phyloP scores from a whole-genome alignment of 2,888 invertebrate genomes.

The Xanthia togata region DNA sequence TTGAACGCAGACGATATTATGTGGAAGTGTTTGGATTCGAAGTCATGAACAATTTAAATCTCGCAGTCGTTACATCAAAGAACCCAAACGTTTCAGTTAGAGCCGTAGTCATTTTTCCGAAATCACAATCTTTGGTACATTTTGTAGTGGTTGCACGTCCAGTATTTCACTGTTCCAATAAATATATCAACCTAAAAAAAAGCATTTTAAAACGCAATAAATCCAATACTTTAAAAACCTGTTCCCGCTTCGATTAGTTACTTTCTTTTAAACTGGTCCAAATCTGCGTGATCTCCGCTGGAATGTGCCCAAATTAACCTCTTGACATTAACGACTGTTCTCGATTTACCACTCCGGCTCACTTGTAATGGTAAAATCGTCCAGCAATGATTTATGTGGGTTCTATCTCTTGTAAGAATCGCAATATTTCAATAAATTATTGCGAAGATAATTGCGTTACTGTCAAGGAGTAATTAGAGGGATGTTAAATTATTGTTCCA shows the following conservation, averaged over 20 bases:
- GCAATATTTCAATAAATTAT: conserved; percentile 28
- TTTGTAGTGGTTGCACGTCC: neutral
- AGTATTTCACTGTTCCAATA: conserved; percentile 8
- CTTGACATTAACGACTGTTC: conserved; percentile 59
- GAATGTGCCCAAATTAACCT: conserved; percentile 63
- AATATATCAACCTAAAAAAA: conserved; percentile 4
- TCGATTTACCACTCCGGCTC: conserved; percentile 45
- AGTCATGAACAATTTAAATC: neutral
- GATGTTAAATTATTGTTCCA: conserved; percentile 11
- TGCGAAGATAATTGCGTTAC: conserved; percentile 14
- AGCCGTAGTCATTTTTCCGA: neutral
- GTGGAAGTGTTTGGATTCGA: neutral
- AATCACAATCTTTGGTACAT: neutral
- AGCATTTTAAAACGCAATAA: neutral
- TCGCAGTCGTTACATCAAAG: neutral
- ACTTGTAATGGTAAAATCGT: conserved; percentile 51
- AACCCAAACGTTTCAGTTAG: neutral
- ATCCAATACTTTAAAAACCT: neutral
- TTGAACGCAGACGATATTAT: neutral
- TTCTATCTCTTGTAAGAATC: conserved; percentile 33
- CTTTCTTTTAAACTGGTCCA: conserved; percentile 42
- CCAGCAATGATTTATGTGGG: conserved; percentile 23
- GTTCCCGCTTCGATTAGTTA: conserved; percentile 19
- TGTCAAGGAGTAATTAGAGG: conserved; percentile 25
- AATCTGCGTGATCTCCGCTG: conserved; percentile 44